These are phyloP conservation scores for Bilobella aurantiaca DNA, from an alignment of 1,140 invertebrate species.

Conservation along the genomic window DNA sequence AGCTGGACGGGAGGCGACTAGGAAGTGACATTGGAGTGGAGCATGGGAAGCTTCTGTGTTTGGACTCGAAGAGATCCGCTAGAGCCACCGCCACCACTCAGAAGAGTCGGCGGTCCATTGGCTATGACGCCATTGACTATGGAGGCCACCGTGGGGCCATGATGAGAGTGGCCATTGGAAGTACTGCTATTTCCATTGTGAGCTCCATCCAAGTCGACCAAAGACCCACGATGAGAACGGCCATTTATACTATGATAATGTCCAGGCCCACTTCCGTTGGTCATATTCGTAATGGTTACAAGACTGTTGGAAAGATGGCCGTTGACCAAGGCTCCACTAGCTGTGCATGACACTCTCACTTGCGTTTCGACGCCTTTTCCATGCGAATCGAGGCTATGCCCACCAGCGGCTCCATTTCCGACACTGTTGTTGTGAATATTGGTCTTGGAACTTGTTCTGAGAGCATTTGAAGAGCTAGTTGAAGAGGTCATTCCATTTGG, in stretches of 20 bases:
- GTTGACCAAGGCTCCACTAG: conserved; percentile 19
- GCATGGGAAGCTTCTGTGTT: conserved; percentile 33
- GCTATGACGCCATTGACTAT: background rate
- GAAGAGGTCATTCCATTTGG: conserved; percentile 16
- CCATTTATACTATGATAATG: background rate
- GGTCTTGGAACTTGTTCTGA: conserved; percentile 31
- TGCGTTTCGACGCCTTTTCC: conserved; percentile 12
- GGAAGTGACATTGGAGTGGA: conserved; percentile 32
- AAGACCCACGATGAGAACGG: background rate
- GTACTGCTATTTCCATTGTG: background rate
- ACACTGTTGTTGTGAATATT: conserved; percentile 30
- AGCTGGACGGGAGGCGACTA: too few relatives aligned
- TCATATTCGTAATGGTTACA: background rate
- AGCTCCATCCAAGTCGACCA: background rate
- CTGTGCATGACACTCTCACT: conserved; percentile 1
- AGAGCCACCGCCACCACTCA: background rate
- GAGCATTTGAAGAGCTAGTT: conserved; percentile 20
- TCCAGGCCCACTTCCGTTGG: background rate
- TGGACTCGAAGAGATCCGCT: conserved; percentile 32
- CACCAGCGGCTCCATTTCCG: conserved; percentile 29
- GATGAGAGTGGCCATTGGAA: background rate
- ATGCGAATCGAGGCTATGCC: conserved; percentile 19
- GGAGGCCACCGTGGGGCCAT: background rate
- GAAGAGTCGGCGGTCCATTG: background rate
- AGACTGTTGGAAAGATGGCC: conserved; percentile 12